Conservation (phyloP, 2,888 invertebrate species). For the Phyto melanocephala region DNA sequence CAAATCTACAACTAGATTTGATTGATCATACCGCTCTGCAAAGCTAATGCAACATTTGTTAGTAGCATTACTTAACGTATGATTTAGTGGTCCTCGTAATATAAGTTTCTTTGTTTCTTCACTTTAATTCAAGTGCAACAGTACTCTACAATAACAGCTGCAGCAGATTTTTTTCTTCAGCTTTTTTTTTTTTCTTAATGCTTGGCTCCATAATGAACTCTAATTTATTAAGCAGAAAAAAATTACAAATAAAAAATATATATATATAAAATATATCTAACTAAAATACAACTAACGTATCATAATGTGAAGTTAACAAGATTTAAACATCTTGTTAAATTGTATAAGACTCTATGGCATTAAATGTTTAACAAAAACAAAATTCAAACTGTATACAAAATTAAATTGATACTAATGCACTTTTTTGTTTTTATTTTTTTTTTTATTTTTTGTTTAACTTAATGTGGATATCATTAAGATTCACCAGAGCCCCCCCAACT, state of each 20-base stretch:
- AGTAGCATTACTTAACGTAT: constrained; percentile 1
- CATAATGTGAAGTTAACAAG: constrained; percentile 64
- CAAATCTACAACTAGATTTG: constrained; percentile 39
- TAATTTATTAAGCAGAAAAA: constrained; percentile 60
- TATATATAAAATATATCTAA: constrained; percentile 27
- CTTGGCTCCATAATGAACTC: constrained; percentile 59
- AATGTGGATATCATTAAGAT: constrained; percentile 57
- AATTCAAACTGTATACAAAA: background rate
- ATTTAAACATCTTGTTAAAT: constrained; percentile 64
- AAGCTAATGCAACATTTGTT: constrained; percentile 57
- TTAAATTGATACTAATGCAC: constrained; percentile 59
- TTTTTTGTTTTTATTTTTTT: constrained; percentile 29
- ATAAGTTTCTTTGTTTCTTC: background rate
- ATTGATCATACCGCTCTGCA: constrained; percentile 59
- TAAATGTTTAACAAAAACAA: background rate
- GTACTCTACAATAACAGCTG: constrained; percentile 52
- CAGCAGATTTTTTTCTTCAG: constrained; percentile 20
- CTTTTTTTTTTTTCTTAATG: constrained; percentile 3
- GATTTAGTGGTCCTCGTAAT: too few relatives aligned
- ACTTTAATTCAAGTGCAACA: constrained; percentile 21
- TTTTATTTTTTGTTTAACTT: constrained; percentile 12
- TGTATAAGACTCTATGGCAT: constrained; percentile 41
- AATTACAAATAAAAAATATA: constrained; percentile 2
- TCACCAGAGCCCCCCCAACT: background rate
- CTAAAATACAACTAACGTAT: constrained; percentile 55